Conservation (phyloP, 2,113 vertebrate genomes). For the Gymnarchus niloticus region DNA sequence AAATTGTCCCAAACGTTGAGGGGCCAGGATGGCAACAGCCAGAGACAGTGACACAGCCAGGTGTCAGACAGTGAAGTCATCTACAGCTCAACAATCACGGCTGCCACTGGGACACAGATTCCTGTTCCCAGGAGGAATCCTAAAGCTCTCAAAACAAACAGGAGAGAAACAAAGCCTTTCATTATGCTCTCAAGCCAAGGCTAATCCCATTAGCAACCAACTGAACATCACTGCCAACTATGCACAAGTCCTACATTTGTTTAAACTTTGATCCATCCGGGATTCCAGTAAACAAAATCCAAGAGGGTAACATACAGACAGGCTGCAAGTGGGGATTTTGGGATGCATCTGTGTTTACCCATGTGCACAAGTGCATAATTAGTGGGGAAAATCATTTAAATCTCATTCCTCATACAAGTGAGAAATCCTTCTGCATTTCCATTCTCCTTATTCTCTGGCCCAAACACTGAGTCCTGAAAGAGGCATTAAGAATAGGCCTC, state of each 20-base stretch:
- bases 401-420: background rate
- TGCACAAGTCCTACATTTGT: background rate
- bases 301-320: background rate
- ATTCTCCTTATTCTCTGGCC: background rate
- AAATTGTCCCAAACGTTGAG: background rate
- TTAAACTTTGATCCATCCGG: background rate
- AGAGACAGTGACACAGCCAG: background rate
- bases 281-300: background rate
- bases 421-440: background rate
- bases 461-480: background rate
- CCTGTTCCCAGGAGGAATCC: background rate
- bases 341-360: background rate
- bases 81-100: background rate
- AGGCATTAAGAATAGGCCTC: background rate
- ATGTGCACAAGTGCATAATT: background rate
- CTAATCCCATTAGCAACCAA: background rate
- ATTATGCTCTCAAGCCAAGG: background rate
- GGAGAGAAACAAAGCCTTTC: background rate
- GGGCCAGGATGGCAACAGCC: background rate
- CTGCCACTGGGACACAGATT: background rate
- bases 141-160: background rate
- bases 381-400: no score
- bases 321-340: background rate
- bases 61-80: background rate
- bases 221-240: background rate